Evolutionary conservation across 2,797 vertebrate genomes (phyloP), one percentile per base, ranked within the genome.

Genomic region (Bovichtus variegatus): DNA sequence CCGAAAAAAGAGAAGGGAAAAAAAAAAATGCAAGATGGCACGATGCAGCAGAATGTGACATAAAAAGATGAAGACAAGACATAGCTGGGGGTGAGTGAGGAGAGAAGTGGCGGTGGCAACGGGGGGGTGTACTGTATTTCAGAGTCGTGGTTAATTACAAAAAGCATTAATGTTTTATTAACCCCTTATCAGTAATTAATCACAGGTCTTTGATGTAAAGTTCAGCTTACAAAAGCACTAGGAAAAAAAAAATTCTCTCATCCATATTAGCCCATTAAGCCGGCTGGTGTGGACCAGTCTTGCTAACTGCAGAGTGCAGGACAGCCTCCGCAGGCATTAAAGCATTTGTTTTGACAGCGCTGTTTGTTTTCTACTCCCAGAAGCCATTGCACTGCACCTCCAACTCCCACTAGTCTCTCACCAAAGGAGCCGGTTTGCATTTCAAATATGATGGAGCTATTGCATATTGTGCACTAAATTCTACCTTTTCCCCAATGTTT

Each of bases 131-230:
- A 79, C 87, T 88, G 89, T 92, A 90, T 92, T 90, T 91, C 88
- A 69, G 89, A 91, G 90, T 87, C 80, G 73, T 90, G 94, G 91
- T 93, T 96, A 96, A 97, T 96, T 96, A 96, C 85, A 82, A 95
- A 96, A 95, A 90, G 85, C 93, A 95, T 96, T 95, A 93, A 95
- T 95, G 91, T 95, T 97, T 96, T 96, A 97, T 96, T 96, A 96
- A 88, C 86, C 93, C 92, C 95, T 96, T 96, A 96, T 96, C 95
- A 95, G 96, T 95, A 97, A 96, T 96, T 96, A 97, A 96, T 96
- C 95, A 95, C 67, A 84, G 90, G 88, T 92, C 95, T 97, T 95
- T 95, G 93, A 96, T 96, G 93, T 95, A 96, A 96, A 96, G 95
- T 96, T 97, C 94, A 95, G 91, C 91, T 95, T 94, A 92, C 89